These are phyloP conservation scores for Adelognathus sp. DNA, from an alignment of 2,888 invertebrate species.

Conservation along the genomic window DNA sequence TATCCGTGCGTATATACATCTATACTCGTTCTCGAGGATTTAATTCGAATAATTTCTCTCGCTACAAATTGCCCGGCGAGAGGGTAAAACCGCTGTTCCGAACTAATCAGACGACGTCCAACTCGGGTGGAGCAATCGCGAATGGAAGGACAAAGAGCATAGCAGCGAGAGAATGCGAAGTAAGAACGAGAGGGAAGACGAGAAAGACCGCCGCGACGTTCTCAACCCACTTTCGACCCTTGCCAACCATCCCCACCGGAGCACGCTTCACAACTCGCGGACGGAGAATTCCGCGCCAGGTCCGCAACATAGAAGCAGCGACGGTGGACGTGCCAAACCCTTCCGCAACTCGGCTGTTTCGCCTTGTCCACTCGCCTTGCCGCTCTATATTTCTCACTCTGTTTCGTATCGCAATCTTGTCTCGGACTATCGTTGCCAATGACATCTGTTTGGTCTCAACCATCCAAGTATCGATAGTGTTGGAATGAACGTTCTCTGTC, in stretches of 20 bases:
- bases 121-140: constrained; percentile 19
- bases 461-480: background rate
- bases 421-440: background rate
- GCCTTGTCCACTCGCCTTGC: background rate
- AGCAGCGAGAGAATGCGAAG: background rate
- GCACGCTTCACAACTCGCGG: constrained; percentile 25
- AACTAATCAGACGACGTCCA: constrained; percentile 57
- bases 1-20: no score
- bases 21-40: constrained; percentile 8
- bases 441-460: background rate
- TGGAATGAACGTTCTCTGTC: background rate
- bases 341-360: background rate
- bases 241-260: background rate
- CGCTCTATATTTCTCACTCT: background rate
- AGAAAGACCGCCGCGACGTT: background rate
- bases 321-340: background rate
- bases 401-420: background rate
- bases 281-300: constrained; percentile 20
- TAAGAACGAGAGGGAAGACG: background rate
- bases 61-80: constrained; percentile 32
- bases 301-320: constrained; percentile 1
- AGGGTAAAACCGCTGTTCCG: constrained; percentile 46
- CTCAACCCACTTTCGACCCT: constrained; percentile 7
- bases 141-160: background rate
- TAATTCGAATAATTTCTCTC: constrained; percentile 31